Evolutionary conservation across 2,113 vertebrate genomes (phyloP), one percentile per base, ranked within the genome.

Genomic region (Lagopus leucura): DNA sequence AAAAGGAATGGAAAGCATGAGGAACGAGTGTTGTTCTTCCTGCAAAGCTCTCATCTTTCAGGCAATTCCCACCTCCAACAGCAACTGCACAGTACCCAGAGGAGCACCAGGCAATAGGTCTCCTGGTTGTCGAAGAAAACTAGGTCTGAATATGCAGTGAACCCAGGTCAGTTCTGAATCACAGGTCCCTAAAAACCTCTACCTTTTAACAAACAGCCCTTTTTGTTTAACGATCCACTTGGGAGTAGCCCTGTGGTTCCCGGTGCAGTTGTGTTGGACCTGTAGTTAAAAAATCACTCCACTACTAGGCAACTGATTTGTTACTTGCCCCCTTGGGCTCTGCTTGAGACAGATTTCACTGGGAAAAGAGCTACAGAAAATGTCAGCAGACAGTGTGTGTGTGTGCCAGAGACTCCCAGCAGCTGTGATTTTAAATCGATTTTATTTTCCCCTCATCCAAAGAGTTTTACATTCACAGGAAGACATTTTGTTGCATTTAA

Each of bases 361-460:
- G 93, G 95, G 96, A 96, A 94, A 97, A 95, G 90, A 96, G 93
- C 90, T 94, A 22, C 93, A 90, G 95, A 71, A 96, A 97, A 97
- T 95, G 96, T 97, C 94, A 97, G 94, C 93, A 95, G 94, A 95
- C 95, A 89, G 82, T 61, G 89, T 86, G 92, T 86, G 94, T 92
- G 94, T 48, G 70, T 8, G 87, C 93, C 93, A 91, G 73, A 94
- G 95, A 83, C 88, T 96, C 90, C 94, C 91, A 93, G 96, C 93
- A 94, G 95, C 94, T 95, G 95, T 38, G 95, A 88, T 93, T 94
- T 93, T 95, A 75, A 75, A 95, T 94, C 40, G 80, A 95, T 95
- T 97, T 93, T 95, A 88, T 91, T 97, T 95, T 65, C 88, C 90
- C 76, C 86, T 95, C 89, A 72, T 95, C 96, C 84, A 54, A 86